Evolutionary conservation across 2,888 invertebrate species (phyloP).

Genomic region (Fragum fragum): DNA sequence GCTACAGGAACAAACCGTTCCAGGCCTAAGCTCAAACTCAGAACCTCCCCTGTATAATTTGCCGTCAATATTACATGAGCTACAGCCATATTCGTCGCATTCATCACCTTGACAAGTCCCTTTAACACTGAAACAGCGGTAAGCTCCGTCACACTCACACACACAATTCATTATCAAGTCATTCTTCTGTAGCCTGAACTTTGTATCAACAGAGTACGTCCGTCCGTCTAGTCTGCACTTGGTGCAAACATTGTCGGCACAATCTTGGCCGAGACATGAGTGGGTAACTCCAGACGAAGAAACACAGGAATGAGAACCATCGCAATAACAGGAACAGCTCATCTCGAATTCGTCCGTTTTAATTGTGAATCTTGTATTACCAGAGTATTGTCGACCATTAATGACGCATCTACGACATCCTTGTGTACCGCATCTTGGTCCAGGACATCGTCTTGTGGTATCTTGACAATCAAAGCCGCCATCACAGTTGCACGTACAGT

Average conservation of each 20-base stretch:
- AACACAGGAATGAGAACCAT: constrained; percentile 79
- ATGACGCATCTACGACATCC: constrained; percentile 75
- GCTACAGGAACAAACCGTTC: constrained; percentile 73
- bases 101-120: constrained; percentile 50
- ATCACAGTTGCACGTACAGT: constrained; percentile 77
- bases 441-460: constrained; percentile 66
- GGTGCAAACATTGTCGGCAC: constrained; percentile 54
- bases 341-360: constrained; percentile 71
- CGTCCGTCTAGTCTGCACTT: constrained; percentile 51
- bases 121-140: constrained; percentile 59
- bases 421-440: constrained; percentile 53
- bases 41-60: constrained; percentile 65
- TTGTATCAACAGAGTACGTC: constrained; percentile 51
- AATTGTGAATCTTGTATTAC: constrained; percentile 74
- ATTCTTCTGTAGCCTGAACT: constrained; percentile 57
- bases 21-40: constrained; percentile 63
- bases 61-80: constrained; percentile 69
- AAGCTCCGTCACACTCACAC: constrained; percentile 67
- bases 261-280: constrained; percentile 54
- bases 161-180: constrained; percentile 63
- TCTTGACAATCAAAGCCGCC: constrained; percentile 77
- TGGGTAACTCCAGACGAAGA: constrained; percentile 65
- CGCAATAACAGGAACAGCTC: constrained; percentile 78
- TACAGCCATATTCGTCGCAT: constrained; percentile 64
- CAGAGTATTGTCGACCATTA: constrained; percentile 68